These are phyloP conservation scores for Capreolus pygargus DNA, from an alignment of 2,113 vertebrate genomes.

Conservation along the genomic window DNA sequence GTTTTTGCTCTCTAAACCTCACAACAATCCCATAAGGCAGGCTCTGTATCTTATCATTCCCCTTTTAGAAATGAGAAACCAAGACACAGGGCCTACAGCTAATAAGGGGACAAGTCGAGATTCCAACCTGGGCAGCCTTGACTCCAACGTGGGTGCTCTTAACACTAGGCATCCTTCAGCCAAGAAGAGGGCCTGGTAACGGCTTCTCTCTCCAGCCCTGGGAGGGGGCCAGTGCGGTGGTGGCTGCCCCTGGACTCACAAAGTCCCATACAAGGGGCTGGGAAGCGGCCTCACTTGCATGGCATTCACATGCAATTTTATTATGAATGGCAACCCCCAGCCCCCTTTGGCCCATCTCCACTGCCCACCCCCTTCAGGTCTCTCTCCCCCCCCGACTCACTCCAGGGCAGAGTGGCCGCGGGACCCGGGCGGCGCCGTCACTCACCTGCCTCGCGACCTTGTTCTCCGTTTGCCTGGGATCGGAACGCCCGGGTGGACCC, in stretches of 20 bases:
- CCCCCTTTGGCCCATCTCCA: neutral
- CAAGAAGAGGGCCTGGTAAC: neutral
- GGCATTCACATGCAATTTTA: neutral
- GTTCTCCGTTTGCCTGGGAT: neutral
- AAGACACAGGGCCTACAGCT: neutral
- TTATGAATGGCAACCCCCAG: neutral
- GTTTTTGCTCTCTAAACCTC: neutral
- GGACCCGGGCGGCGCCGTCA: neutral
- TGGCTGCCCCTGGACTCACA: neutral
- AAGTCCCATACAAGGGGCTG: neutral
- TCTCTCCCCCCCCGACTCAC: neutral
- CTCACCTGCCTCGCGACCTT: slow-evolving; percentile 55
- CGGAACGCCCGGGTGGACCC: neutral
- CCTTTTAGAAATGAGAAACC: neutral
- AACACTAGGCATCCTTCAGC: neutral
- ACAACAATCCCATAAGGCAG: too few species aligned
- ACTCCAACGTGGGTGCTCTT: neutral
- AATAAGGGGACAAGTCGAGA: neutral
- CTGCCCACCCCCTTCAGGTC: neutral
- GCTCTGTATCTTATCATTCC: neutral
- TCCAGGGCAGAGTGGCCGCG: neutral
- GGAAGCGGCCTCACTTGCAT: neutral
- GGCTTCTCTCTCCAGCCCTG: neutral
- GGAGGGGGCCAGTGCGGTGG: neutral
- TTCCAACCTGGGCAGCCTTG: neutral